These are phyloP conservation scores for Melieria omissa DNA, from an alignment of 2,888 invertebrate species.

Conservation along the genomic window DNA sequence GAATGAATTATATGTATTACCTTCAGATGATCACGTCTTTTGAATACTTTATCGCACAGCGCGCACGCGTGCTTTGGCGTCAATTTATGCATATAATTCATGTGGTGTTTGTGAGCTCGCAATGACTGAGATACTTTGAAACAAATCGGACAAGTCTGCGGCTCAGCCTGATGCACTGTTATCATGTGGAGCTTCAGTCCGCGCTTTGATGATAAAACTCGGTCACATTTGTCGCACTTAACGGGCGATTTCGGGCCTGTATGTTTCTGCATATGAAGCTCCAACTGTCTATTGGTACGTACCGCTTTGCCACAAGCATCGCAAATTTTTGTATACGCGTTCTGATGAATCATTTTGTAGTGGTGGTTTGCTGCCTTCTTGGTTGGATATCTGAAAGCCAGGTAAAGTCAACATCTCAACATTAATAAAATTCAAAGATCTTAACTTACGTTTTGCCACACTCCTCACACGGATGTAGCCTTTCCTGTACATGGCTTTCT, in stretches of 20 bases:
- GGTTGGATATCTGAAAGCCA: constrained; percentile 53
- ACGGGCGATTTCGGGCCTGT: constrained; percentile 53
- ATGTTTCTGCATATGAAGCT: constrained; percentile 60
- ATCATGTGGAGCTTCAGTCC: constrained; percentile 62
- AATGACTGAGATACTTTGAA: constrained; percentile 57
- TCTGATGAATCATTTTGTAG: constrained; percentile 57
- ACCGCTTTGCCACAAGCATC: constrained; percentile 57
- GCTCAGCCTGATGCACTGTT: constrained; percentile 58
- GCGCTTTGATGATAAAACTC: constrained; percentile 55
- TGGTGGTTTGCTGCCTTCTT: constrained; percentile 57
- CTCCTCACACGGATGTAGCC: constrained; percentile 47
- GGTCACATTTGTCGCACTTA: constrained; percentile 60
- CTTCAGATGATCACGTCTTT: constrained; percentile 22
- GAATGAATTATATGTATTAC: background rate
- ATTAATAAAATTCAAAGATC: background rate
- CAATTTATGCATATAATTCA: constrained; percentile 60
- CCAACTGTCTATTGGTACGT: constrained; percentile 55
- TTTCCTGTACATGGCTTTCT: too few relatives aligned
- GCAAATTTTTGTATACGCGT: constrained; percentile 61
- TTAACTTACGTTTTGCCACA: constrained; percentile 49
- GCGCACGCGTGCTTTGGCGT: constrained; percentile 59
- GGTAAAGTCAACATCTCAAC: background rate
- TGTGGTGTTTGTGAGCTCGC: constrained; percentile 57
- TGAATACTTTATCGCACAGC: constrained; percentile 63
- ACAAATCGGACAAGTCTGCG: constrained; percentile 58